Conservation (phyloP, 2,797 vertebrate species). For the Mormyrops attenuatus region DNA sequence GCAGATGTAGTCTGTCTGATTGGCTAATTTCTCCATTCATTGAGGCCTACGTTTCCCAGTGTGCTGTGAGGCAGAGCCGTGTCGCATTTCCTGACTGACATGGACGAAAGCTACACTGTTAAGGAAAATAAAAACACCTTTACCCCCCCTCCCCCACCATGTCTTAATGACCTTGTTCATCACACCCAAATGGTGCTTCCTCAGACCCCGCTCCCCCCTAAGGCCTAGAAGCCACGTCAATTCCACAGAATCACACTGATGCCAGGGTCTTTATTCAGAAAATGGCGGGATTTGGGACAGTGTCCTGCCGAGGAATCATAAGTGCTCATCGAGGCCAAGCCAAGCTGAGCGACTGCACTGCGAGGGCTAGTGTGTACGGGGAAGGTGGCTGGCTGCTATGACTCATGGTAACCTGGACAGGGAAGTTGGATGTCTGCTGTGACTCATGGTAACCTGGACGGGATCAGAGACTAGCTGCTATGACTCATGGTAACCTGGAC, state of each 20-base stretch:
- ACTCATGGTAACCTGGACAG: background rate
- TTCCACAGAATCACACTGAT: constrained; percentile 52
- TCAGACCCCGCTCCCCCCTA: constrained; percentile 30
- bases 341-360: background rate
- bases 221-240: constrained; percentile 39
- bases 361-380: background rate
- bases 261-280: constrained; percentile 29
- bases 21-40: background rate
- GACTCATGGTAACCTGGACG: background rate
- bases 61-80: constrained; percentile 12
- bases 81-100: constrained; percentile 9
- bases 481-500: background rate
- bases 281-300: background rate
- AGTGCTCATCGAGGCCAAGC: no score
- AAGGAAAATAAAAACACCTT: background rate
- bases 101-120: background rate
- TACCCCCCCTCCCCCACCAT: background rate
- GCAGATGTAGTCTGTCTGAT: background rate
- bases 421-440: background rate
- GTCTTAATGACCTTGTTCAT: constrained; percentile 38
- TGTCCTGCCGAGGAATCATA: background rate
- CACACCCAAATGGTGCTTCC: constrained; percentile 30
- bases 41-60: constrained; percentile 16
- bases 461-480: background rate
- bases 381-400: background rate